Conservation (phyloP, 2,797 vertebrate genomes). For the Microtus obscurus region DNA sequence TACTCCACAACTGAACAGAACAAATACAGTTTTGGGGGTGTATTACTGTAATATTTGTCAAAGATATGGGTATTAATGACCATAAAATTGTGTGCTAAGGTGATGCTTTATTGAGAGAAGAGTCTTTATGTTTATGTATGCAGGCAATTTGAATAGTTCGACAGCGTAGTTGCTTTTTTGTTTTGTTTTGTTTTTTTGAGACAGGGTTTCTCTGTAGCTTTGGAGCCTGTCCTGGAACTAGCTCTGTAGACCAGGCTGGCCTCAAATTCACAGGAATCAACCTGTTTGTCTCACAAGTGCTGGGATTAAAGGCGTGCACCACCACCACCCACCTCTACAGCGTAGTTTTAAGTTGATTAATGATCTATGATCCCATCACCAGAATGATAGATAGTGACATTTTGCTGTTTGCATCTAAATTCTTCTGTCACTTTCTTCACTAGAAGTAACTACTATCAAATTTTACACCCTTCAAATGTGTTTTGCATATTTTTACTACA, state of each 20-base stretch:
- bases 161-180: background rate
- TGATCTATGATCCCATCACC: background rate
- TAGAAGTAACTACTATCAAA: constrained; percentile 3
- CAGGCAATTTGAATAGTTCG: constrained; percentile 31
- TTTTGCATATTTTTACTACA: constrained; percentile 39
- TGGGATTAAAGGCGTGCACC: too few species aligned
- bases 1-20: constrained; percentile 71
- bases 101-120: constrained; percentile 10
- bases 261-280: too few species aligned
- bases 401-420: constrained; percentile 48
- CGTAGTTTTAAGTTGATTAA: constrained; percentile 51
- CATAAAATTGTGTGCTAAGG: constrained; percentile 26
- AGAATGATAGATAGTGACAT: background rate
- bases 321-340: background rate
- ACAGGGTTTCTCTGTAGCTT: too few species aligned
- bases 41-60: constrained; percentile 42
- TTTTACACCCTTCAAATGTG: constrained; percentile 22
- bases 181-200: too few species aligned
- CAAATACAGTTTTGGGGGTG: constrained; percentile 40
- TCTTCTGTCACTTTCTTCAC: constrained; percentile 11
- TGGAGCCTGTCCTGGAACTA: too few species aligned
- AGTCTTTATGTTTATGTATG: background rate
- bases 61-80: constrained; percentile 59
- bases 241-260: too few species aligned
- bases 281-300: too few species aligned